These are phyloP conservation scores for Spodoptera frugiperda DNA, from an alignment of 1,140 invertebrate species.

Conservation along the genomic window DNA sequence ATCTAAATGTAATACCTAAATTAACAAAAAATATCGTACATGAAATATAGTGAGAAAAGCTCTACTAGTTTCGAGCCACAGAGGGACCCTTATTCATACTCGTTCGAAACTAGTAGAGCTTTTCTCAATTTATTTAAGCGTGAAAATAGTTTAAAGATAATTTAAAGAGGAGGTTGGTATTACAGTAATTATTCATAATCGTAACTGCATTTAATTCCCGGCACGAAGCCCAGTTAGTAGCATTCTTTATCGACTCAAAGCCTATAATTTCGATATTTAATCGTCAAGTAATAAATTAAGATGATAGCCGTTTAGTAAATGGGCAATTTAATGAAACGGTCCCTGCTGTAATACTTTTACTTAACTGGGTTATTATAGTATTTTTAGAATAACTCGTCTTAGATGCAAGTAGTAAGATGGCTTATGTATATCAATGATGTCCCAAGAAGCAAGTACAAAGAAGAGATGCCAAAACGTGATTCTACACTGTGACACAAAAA, in stretches of 20 bases:
- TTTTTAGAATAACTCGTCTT: not conserved
- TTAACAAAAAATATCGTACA: too few relatives aligned
- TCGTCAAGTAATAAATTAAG: constrained; percentile 18
- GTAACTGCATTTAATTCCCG: constrained; percentile 22
- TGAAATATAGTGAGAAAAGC: too few relatives aligned
- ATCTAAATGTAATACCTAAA: too few relatives aligned
- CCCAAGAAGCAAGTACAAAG: too few relatives aligned
- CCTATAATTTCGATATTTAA: constrained; percentile 19
- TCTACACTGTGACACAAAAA: too few relatives aligned
- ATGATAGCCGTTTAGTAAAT: constrained; percentile 25
- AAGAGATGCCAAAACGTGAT: too few relatives aligned
- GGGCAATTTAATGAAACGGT: not conserved
- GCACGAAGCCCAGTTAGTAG: not conserved
- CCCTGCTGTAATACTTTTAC: not conserved
- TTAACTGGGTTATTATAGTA: constrained; percentile 17
- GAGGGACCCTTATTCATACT: too few relatives aligned
- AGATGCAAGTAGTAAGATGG: not conserved
- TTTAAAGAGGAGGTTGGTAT: constrained; percentile 7
- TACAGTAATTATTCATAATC: constrained; percentile 45
- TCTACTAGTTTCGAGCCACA: too few relatives aligned
- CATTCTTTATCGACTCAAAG: constrained; percentile 1
- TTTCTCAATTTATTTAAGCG: too few relatives aligned
- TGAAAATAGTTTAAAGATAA: constrained; percentile 2
- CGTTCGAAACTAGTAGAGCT: too few relatives aligned
- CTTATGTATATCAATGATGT: not conserved